phyloP scores from a whole-genome alignment of 2,113 vertebrate species.

The Dendropsophus ebraccatus region DNA sequence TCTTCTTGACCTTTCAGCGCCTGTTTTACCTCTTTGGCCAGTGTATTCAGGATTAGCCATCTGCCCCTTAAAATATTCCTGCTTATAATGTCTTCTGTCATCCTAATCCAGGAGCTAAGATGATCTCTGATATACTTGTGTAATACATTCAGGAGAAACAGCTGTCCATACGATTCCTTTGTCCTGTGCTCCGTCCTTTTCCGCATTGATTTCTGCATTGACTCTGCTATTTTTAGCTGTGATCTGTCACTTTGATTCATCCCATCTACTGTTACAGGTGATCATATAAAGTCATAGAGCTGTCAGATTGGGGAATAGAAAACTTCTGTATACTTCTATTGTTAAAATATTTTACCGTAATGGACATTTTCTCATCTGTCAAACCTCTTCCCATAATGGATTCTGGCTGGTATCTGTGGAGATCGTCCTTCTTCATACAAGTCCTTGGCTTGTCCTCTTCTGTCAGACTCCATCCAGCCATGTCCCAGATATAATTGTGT shows the following conservation, averaged over 20 bases:
- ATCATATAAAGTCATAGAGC: background rate
- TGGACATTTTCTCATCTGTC: background rate
- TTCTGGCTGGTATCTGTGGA: background rate
- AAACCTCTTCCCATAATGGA: background rate
- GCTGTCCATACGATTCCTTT: background rate
- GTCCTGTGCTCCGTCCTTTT: background rate
- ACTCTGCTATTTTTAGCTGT: background rate
- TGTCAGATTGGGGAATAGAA: background rate
- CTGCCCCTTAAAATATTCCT: background rate
- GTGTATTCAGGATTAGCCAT: conserved; percentile 19
- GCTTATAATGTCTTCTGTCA: background rate
- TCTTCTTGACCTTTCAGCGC: background rate
- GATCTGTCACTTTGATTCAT: background rate
- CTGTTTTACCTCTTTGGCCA: no score
- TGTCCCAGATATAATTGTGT: background rate
- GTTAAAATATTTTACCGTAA: background rate
- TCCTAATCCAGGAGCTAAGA: background rate
- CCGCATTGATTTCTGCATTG: background rate
- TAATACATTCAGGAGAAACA: background rate
- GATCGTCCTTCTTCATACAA: background rate
- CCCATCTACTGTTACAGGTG: background rate
- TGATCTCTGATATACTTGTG: background rate
- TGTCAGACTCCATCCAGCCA: background rate
- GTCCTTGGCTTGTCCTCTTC: background rate
- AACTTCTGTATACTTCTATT: background rate